Conservation (phyloP, 2,113 vertebrate species). For the Nasalis larvatus region DNA sequence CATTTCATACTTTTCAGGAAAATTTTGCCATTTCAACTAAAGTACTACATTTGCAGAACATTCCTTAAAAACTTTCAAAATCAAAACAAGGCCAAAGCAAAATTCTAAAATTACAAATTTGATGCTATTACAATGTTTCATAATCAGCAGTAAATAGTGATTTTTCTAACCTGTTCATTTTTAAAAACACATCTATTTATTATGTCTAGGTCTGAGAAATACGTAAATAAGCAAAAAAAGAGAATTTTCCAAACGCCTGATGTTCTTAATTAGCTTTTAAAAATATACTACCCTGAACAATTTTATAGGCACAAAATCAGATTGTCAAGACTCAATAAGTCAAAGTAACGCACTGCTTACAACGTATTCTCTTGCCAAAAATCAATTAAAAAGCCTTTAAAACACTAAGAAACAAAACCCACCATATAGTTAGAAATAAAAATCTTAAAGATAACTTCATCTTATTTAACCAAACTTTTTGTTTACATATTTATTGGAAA, state of each 20-base stretch:
- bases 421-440: background rate
- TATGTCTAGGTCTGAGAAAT: background rate
- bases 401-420: slow-evolving; percentile 8
- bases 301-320: slow-evolving; percentile 17
- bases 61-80: slow-evolving; percentile 66
- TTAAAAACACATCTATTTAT: background rate
- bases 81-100: slow-evolving; percentile 46
- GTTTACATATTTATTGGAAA: background rate
- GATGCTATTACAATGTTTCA: background rate
- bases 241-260: background rate
- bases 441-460: background rate
- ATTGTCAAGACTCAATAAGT: slow-evolving; percentile 2
- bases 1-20: slow-evolving; percentile 45
- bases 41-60: slow-evolving; percentile 55
- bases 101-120: slow-evolving; percentile 42
- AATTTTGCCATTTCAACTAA: slow-evolving; percentile 27
- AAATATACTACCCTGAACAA: slow-evolving; percentile 24
- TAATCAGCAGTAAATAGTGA: slow-evolving; percentile 65
- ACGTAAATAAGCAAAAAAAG: background rate
- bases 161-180: slow-evolving; percentile 52
- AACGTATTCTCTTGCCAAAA: slow-evolving; percentile 11
- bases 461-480: background rate
- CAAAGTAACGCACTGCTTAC: background rate
- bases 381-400: slow-evolving; percentile 32
- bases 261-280: slow-evolving; percentile 6